Evolutionary conservation across 2,888 invertebrate species (phyloP), one percentile per base, ranked within the genome.

Genomic region (Chrysomela aeneicollis): DNA sequence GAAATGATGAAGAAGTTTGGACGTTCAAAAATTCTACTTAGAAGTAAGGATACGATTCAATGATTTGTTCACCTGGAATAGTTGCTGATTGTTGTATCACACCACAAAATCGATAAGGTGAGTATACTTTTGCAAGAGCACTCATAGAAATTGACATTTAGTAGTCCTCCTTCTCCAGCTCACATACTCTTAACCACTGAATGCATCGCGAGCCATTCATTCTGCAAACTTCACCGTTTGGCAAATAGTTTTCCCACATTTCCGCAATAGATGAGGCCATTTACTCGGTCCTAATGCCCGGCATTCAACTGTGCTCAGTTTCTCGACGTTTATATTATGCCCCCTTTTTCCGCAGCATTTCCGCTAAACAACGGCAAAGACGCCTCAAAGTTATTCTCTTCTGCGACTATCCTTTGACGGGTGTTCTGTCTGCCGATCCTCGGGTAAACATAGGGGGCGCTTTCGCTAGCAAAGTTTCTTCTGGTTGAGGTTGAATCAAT

Each of bases 341-440:
- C 6, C 35, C 35, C 6, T 35, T 35, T 35, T 35, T 35, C 35
- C 35, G 35, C 35, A 35, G 35, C 12, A 10, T 15, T 42, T 42
- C 60, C 47, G 53, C 53, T 53, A 61, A 19, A 35, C 46, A 52
- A 15, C 37, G 42, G 52, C 30, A 42, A 60, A 51, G 22, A 22
- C 32, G 19, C 26, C 32, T 21, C 60, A 22, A 52, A 52, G 52
- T 60, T 52, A 30, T 52, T 60, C 46, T 21, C 32, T 60, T 30
- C 37, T 46, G 18, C 35, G 35, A 35, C 22, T 42, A 52, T 26
- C 60, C 49, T 59, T 57, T 54, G 57, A 57, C 46, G 10, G 51
- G 3, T 42, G 42, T 57, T 47, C 52, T 22, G 55, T 46, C 21
- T 22, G 51, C 50, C 62, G 55, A 63, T 63, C 54, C 22, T 30